These are phyloP conservation scores for Plodia interpunctella DNA, from an alignment of 1,140 invertebrate species.

Conservation along the genomic window DNA sequence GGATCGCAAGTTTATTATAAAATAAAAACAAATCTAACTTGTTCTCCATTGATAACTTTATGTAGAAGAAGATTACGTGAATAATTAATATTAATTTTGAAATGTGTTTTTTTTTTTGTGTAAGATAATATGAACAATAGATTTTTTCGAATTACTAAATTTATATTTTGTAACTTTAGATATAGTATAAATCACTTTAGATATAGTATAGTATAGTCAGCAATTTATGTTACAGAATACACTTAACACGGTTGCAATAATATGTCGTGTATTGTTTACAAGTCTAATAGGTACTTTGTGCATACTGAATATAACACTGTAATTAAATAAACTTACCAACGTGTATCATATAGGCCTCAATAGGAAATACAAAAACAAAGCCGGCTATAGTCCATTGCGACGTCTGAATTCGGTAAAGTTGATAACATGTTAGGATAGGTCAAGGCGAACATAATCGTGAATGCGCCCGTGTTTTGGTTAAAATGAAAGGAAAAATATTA, in stretches of 20 bases:
- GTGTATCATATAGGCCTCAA: neutral
- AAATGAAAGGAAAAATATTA: constrained; percentile 8
- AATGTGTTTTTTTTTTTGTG: too few relatives aligned
- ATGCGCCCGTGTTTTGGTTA: neutral
- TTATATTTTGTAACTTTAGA: too few relatives aligned
- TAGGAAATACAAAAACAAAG: constrained; percentile 22
- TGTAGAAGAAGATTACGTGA: too few relatives aligned
- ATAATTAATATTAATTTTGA: too few relatives aligned
- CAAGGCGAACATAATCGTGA: constrained; percentile 41
- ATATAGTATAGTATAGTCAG: too few relatives aligned
- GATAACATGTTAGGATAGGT: constrained; percentile 71
- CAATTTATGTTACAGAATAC: neutral
- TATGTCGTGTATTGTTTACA: neutral
- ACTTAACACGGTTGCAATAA: neutral
- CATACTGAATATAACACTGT: neutral
- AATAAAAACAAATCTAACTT: too few relatives aligned
- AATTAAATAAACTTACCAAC: constrained; percentile 9
- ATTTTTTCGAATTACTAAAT: too few relatives aligned
- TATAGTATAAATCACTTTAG: too few relatives aligned
- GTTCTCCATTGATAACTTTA: too few relatives aligned
- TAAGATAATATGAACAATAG: too few relatives aligned
- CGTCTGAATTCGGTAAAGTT: constrained; percentile 25
- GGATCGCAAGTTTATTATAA: too few relatives aligned
- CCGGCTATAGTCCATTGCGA: constrained; percentile 30
- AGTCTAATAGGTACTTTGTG: neutral